phyloP scores from a whole-genome alignment of 2,888 invertebrate species.

The Tribolium freemani region DNA sequence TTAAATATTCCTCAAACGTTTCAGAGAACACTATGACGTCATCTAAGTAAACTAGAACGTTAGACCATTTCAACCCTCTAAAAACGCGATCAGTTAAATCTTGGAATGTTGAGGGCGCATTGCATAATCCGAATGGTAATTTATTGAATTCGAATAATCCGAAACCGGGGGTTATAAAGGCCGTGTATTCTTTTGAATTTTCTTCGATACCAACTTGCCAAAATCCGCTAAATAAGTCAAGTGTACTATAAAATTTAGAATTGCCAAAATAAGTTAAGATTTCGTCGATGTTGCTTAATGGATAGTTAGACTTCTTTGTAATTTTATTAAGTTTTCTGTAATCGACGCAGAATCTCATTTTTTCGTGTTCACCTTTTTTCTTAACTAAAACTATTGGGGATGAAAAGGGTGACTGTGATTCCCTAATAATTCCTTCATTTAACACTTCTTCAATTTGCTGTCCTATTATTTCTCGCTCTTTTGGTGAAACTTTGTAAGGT shows the following conservation, averaged over 20 bases:
- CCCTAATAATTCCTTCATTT: conserved; percentile 18
- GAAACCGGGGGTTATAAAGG: conserved; percentile 43
- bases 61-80: conserved; percentile 43
- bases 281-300: conserved; percentile 43
- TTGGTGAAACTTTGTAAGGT: conserved; percentile 14
- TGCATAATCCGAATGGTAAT: conserved; percentile 46
- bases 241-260: conserved; percentile 40
- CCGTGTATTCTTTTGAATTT: conserved; percentile 40
- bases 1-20: conserved; percentile 45
- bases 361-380: conserved; percentile 20
- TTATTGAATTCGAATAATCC: conserved; percentile 46
- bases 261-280: conserved; percentile 39
- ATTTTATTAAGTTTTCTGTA: conserved; percentile 43
- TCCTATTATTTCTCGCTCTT: conserved; percentile 13
- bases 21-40: conserved; percentile 48
- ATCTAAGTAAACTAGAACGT: conserved; percentile 49
- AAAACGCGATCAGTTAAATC: conserved; percentile 41
- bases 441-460: conserved; percentile 11
- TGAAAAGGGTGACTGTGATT: conserved; percentile 17
- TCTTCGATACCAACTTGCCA: conserved; percentile 35
- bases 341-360: conserved; percentile 44
- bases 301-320: conserved; percentile 44
- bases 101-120: conserved; percentile 47
- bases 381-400: conserved; percentile 36
- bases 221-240: conserved; percentile 45